Percentiles rank a stretch among this genome's conserved stretches.
These are phyloP conservation scores for Emmelina monodactyla DNA, from an alignment of 2,888 invertebrate genomes.

Conservation along the genomic window DNA sequence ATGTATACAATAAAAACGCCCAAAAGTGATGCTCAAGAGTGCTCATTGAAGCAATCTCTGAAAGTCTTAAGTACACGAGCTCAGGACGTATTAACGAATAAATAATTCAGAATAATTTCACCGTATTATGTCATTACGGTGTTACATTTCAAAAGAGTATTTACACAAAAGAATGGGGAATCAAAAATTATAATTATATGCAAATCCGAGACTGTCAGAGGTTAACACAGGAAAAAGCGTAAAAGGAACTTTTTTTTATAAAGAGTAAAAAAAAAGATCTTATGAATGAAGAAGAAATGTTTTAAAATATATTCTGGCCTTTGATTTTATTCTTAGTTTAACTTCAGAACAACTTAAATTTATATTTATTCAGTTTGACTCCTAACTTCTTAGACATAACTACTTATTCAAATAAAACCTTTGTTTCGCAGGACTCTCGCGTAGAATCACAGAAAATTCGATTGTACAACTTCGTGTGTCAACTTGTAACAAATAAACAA, in stretches of 20 bases:
- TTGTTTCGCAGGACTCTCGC: constrained; percentile 32
- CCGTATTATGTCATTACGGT: constrained; percentile 62
- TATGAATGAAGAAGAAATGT: no score
- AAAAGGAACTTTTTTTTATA: no score
- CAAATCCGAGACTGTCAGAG: constrained; percentile 54
- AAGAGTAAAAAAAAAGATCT: no score
- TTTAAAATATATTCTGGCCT: no score
- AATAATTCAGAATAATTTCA: constrained; percentile 63
- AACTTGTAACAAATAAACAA: constrained; percentile 55
- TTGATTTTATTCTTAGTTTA: no score
- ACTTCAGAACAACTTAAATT: no score
- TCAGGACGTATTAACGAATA: constrained; percentile 50
- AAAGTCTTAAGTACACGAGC: constrained; percentile 23
- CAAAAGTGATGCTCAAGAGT: constrained; percentile 59
- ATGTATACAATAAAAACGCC: constrained; percentile 60
- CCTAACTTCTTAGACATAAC: constrained; percentile 4
- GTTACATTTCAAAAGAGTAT: constrained; percentile 57
- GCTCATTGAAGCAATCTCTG: constrained; percentile 56
- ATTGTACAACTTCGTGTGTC: constrained; percentile 48
- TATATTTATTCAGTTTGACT: constrained; percentile 7
- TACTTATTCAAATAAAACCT: constrained; percentile 11
- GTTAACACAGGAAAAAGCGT: no score
- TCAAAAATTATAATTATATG: constrained; percentile 68
- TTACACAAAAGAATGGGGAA: constrained; percentile 65
- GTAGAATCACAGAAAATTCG: constrained; percentile 56